Conservation (phyloP, 2,888 invertebrate genomes). For the Lissocephala sabroskyi region DNA sequence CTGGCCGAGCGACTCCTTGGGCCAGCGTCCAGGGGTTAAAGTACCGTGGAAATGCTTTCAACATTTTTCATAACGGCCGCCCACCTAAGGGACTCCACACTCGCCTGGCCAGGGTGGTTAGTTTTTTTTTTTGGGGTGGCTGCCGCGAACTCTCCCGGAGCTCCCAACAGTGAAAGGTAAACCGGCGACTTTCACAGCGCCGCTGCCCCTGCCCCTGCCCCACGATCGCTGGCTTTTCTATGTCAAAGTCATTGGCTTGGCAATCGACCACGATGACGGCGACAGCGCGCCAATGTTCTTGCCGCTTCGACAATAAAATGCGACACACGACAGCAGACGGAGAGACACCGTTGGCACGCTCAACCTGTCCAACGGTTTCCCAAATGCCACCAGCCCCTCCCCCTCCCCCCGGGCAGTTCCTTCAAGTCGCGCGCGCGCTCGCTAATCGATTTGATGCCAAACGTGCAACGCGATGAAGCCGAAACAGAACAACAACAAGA, state of each 20-base stretch:
- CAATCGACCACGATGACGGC: not conserved
- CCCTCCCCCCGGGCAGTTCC: not conserved
- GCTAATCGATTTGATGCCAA: slow-evolving; percentile 55
- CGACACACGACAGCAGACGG: slow-evolving; percentile 21
- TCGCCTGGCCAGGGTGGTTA: not conserved
- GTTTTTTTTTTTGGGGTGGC: not conserved
- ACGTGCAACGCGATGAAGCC: slow-evolving; percentile 32
- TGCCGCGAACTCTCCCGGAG: not conserved
- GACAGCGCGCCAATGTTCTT: not conserved
- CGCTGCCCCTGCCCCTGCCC: not conserved
- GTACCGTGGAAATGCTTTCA: slow-evolving; percentile 57
- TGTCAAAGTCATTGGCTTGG: slow-evolving; percentile 50
- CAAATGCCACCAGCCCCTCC: not conserved
- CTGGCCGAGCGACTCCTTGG: slow-evolving; percentile 17
- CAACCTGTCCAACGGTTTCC: slow-evolving; percentile 13
- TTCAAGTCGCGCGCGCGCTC: slow-evolving; percentile 27
- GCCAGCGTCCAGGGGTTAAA: slow-evolving; percentile 43
- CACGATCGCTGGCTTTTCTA: slow-evolving; percentile 29
- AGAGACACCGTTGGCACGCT: slow-evolving; percentile 12
- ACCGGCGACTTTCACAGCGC: slow-evolving; percentile 19
- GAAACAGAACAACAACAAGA: not conserved
- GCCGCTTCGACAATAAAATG: slow-evolving; percentile 36
- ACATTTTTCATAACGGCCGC: slow-evolving; percentile 47
- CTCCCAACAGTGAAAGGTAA: slow-evolving; percentile 40
- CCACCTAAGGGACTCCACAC: not conserved